Conservation (phyloP, 2,113 vertebrate genomes). For the Corvus moneduloides region DNA sequence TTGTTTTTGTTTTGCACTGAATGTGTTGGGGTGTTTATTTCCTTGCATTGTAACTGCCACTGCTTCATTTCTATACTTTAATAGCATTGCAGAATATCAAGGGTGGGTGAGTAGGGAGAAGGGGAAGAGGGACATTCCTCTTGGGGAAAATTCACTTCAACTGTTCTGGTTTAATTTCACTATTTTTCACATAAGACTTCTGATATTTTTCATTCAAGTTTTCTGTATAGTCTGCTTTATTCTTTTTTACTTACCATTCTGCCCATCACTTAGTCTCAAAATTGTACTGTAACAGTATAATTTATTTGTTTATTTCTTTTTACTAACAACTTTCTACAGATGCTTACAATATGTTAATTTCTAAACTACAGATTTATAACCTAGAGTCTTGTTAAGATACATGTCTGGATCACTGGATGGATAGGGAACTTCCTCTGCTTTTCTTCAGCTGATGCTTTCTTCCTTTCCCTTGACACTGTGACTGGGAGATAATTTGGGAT, state of each 20-base stretch:
- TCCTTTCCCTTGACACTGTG: neutral
- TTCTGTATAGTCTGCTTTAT: neutral
- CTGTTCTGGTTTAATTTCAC: neutral
- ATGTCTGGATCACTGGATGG: neutral
- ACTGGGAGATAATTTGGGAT: neutral
- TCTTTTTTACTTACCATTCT: neutral
- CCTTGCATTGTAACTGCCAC: neutral
- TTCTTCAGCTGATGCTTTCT: neutral
- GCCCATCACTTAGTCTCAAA: neutral
- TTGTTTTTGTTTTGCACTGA: neutral
- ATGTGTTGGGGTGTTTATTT: neutral
- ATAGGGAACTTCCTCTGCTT: neutral
- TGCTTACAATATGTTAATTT: neutral
- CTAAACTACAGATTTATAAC: neutral
- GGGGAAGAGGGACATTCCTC: neutral
- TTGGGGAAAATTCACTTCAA: neutral
- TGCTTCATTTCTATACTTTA: neutral
- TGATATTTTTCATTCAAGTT: neutral
- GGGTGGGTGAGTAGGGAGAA: rapidly evolving
- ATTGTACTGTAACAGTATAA: neutral
- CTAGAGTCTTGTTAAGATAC: neutral
- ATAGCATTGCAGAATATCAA: neutral
- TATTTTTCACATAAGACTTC: neutral
- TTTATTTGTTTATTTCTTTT: neutral
- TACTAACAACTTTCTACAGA: neutral